A percentile compares a stretch with the other conserved stretches of the same genome.
Evolutionary conservation across 2,797 vertebrate species (phyloP).

Genomic region (Apodemus agrarius): DNA sequence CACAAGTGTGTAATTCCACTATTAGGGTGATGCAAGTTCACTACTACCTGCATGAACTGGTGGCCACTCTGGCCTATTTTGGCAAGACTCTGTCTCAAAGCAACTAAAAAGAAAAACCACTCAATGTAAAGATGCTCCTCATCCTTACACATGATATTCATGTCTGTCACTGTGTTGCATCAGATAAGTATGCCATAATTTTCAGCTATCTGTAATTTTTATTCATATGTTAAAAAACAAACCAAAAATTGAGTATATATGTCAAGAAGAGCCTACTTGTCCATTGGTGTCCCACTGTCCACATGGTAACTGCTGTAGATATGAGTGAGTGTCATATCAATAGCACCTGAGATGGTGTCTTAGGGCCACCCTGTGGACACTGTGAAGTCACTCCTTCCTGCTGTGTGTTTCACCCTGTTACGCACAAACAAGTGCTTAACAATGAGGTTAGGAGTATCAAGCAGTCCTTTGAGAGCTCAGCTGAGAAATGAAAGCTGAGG

Average conservation of each 20-base stretch:
- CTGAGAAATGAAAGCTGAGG: slow-evolving; percentile 53
- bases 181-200: not conserved
- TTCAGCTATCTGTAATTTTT: not conserved
- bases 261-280: not conserved
- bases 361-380: not conserved
- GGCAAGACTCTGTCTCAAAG: not conserved
- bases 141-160: not conserved
- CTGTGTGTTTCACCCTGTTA: not conserved
- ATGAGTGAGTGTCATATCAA: not conserved
- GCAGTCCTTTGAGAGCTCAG: not conserved
- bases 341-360: not conserved
- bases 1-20: not conserved
- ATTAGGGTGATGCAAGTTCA: not conserved
- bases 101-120: too few relatives aligned
- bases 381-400: not conserved
- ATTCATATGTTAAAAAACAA: not conserved
- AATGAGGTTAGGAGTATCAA: not conserved
- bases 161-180: not conserved
- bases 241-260: not conserved
- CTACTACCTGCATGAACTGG: not conserved
- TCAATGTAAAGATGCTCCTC: not conserved
- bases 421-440: not conserved
- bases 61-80: not conserved
- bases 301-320: not conserved
- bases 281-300: not conserved